phyloP scores from a whole-genome alignment of 2,797 vertebrate genomes.

The Mustela erminea region DNA sequence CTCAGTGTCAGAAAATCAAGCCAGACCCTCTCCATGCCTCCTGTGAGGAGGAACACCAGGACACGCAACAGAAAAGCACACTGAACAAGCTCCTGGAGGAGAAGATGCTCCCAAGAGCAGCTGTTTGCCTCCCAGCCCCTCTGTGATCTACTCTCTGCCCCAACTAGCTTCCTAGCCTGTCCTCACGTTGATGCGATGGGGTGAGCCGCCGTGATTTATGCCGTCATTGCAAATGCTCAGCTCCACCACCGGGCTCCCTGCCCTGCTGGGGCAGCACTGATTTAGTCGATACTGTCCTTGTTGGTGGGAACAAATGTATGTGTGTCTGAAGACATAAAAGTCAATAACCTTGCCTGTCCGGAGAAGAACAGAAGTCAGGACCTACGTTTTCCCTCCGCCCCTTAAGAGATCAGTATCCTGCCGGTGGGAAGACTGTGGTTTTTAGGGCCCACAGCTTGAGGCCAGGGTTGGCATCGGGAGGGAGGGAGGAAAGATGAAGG shows the following conservation, averaged over 20 bases:
- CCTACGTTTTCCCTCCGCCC: background rate
- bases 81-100: background rate
- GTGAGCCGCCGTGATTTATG: background rate
- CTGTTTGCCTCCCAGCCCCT: too few relatives aligned
- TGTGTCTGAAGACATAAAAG: slow-evolving; percentile 9
- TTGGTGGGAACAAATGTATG: background rate
- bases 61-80: too few relatives aligned
- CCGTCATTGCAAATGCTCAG: background rate
- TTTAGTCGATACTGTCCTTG: background rate
- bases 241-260: background rate
- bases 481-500: background rate
- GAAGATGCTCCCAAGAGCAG: background rate
- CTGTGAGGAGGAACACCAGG: background rate
- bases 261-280: background rate
- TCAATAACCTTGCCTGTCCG: slow-evolving; percentile 24
- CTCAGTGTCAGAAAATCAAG: background rate
- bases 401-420: slow-evolving; percentile 20
- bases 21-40: background rate
- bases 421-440: background rate
- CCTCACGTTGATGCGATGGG: background rate
- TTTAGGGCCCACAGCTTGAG: background rate
- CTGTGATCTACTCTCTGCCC: background rate
- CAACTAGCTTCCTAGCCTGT: background rate
- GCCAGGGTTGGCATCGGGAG: background rate
- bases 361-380: slow-evolving; percentile 5